Evolutionary conservation across 2,113 vertebrate genomes (phyloP).

Genomic region (Psittacula cyanocephala): DNA sequence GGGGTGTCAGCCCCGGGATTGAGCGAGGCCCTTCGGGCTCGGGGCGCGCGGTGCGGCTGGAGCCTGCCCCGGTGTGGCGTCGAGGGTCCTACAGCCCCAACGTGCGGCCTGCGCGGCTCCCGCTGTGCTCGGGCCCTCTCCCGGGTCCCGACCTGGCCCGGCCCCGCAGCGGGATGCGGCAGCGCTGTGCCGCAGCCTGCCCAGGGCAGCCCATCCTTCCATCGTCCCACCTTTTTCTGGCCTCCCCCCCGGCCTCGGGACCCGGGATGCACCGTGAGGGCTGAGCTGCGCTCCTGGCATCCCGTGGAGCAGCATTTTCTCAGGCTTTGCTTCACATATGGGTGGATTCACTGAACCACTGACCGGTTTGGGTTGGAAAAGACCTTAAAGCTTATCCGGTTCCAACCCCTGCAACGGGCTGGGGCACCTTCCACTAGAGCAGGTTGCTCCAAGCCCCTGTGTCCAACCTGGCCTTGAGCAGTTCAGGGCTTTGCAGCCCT

Average conservation of each 20-base stretch:
- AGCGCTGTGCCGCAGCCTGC: not conserved
- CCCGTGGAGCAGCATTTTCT: not conserved
- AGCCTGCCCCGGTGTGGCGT: too few relatives aligned
- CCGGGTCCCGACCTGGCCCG: not conserved
- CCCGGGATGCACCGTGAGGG: not conserved
- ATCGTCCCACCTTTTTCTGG: not conserved
- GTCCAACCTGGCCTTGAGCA: not conserved
- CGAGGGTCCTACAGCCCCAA: not conserved
- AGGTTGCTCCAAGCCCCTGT: not conserved
- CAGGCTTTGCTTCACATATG: rapidly evolving
- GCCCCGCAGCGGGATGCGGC: not conserved
- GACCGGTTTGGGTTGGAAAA: not conserved
- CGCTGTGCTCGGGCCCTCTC: not conserved
- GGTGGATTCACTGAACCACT: not conserved
- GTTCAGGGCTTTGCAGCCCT: not conserved
- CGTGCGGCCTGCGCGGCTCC: not conserved
- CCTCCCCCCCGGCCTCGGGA: not conserved
- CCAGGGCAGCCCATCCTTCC: not conserved
- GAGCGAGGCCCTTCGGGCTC: too few relatives aligned
- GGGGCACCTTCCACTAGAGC: not conserved
- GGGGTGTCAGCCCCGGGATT: not conserved
- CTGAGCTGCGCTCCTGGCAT: rapidly evolving
- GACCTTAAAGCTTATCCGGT: not conserved
- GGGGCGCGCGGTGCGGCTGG: too few relatives aligned
- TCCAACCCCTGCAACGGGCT: not conserved